Evolutionary conservation across 2,888 invertebrate species (phyloP), one percentile per base, ranked within the genome.

Genomic region (Ormyrus thymus): DNA sequence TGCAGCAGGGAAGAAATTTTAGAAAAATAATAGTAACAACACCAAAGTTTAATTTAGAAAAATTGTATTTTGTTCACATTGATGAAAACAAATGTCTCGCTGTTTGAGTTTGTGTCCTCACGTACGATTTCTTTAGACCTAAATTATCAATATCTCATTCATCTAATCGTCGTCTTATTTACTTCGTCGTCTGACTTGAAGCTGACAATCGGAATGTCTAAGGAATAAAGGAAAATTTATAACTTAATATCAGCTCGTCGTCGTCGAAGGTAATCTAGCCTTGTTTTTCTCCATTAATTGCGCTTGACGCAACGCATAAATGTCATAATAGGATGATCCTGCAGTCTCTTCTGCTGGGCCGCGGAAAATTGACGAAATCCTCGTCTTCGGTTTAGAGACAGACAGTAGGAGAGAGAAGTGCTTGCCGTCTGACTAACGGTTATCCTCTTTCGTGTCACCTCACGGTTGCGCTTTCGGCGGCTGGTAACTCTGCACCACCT

Each of bases 171-270:
- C 72, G 48, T 55, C 45, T 73, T 48, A 6, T 15, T 66, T 62
- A 59, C 65, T 76, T 58, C 43, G 29, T 53, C 43, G 10, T 69
- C 11, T 15, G 46, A 48, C 61, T 3, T 13, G n/a, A 46, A 71
- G 50, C 75, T 69, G 76, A 72, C 58, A 51, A 76, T 76, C 76
- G 79, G 79, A 80, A 80, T 80, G 79, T 80, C 79, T 80, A 80
- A 73, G 72, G 73, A 80, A 73, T 71, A 80, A 72, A 65, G 71
- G 71, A 76, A 62, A 56, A 13, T 59, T 78, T 64, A 69, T 46
- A 78, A 74, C 64, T 73, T 73, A 68, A 61, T 61, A 48, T 70
- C 74, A 65, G 58, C 74, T 51, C 45, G 48, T 62, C 56, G 46
- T 64, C n/a, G 48, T 15, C 46, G 50, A 62, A 29, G 13, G 51